Evolutionary conservation across 2,888 invertebrate species (phyloP), one percentile per base, ranked within the genome.

Genomic region (Tricholauxania praeusta): DNA sequence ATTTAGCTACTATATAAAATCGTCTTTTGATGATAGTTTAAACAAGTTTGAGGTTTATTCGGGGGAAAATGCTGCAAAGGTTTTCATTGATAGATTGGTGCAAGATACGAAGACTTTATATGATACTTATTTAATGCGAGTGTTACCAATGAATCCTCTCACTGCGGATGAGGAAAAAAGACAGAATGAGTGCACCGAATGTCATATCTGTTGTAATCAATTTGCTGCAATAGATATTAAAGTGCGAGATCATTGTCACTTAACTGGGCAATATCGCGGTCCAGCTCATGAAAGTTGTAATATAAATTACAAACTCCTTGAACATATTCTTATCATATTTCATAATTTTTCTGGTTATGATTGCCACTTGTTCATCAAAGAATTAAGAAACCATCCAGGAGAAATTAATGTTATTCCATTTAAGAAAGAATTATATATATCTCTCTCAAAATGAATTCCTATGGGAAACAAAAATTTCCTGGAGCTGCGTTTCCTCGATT

Each of bases 351-450:
- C 70, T 8, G 22, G 15, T n/a, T n/a, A n/a, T n/a, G n/a, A n/a
- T n/a, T n/a, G n/a, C 32, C 72, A 72, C 60, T 52, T 72, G 63
- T 72, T 72, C 48, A 15, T 72, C 8, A 72, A 63, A 52, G 72
- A 68, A 49, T 60, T 73, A n/a, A n/a, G n/a, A n/a, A n/a, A 14
- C 69, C 64, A 64, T 55, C 70, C 14, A 28, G 73, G 73, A 12
- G 65, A 70, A 47, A 70, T 73, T 49, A 70, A 70, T 39, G 51
- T 74, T 19, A 67, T 71, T 60, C 74, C 74, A 17, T 39, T 73
- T 48, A 71, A 66, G 48, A 71, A 73, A n/a, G 67, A 71, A 22
- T 47, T 71, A 47, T 71, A 67, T 49, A n/a, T n/a, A n/a, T n/a
- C n/a, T n/a, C n/a, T n/a, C n/a, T n/a, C n/a, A n/a, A n/a, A n/a